Evolutionary conservation across 2,113 vertebrate species (phyloP).

Genomic region (Hypanus sabinus): DNA sequence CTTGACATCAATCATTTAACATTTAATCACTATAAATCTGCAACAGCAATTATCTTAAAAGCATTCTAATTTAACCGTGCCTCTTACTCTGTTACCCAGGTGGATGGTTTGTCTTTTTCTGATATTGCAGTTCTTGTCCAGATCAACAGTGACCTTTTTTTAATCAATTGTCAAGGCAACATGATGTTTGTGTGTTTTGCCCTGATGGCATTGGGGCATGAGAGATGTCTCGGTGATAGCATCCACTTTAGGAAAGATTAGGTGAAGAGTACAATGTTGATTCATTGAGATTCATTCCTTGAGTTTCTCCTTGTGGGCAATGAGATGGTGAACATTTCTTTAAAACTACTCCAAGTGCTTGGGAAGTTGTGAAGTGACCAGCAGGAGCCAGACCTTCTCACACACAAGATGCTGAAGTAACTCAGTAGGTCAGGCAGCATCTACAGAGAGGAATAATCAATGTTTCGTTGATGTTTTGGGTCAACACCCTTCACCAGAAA

Average conservation of each 20-base stretch:
- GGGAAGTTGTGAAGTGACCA: not conserved
- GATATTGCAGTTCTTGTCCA: not conserved
- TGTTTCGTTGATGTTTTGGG: too few species aligned
- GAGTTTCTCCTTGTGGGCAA: not conserved
- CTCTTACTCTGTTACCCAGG: not conserved
- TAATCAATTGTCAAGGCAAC: not conserved
- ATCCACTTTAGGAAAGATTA: not conserved
- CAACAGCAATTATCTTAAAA: not conserved
- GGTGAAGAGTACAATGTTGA: not conserved
- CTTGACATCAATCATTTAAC: not conserved
- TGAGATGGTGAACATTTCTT: not conserved
- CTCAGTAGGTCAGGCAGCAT: too few species aligned
- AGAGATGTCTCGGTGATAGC: not conserved
- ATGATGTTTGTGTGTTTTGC: not conserved
- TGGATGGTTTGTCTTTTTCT: not conserved
- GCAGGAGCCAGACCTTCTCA: not conserved
- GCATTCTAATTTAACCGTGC: not conserved
- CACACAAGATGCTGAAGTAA: too few species aligned
- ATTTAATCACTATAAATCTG: not conserved
- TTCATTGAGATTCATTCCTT: not conserved
- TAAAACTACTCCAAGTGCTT: not conserved
- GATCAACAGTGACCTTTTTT: not conserved
- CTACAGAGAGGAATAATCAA: too few species aligned
- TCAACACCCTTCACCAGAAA: too few species aligned
- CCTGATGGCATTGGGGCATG: not conserved